phyloP scores from a whole-genome alignment of 2,797 vertebrate species.

The Mallotus villosus region DNA sequence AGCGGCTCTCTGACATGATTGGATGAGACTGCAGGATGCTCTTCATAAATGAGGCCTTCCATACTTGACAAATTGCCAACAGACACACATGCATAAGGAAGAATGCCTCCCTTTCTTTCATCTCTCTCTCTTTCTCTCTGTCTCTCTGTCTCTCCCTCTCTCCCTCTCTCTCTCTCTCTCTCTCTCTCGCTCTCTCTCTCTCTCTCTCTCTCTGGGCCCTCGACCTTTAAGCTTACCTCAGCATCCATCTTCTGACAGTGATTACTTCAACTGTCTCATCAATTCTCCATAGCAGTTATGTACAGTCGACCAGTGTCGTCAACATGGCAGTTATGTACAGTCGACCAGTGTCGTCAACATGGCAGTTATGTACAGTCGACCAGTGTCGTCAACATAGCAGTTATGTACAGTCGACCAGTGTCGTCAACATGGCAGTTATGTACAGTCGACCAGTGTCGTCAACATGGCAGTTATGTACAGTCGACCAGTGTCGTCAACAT shows the following conservation, averaged over 20 bases:
- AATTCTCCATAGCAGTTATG: background rate
- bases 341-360: no score
- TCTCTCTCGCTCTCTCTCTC: background rate
- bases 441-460: no score
- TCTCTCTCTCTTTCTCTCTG: background rate
- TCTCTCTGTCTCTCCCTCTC: background rate
- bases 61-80: slow-evolving; percentile 45
- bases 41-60: slow-evolving; percentile 49
- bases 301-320: background rate
- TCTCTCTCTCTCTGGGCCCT: background rate
- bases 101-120: slow-evolving; percentile 8
- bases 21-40: slow-evolving; percentile 41
- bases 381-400: no score
- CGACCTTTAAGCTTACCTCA: slow-evolving; percentile 5
- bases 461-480: no score
- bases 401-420: no score
- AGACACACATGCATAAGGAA: slow-evolving; percentile 15
- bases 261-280: background rate
- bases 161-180: background rate
- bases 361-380: no score
- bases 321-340: background rate
- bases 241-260: background rate
- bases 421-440: no score
- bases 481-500: no score
- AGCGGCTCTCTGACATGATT: slow-evolving; percentile 31